A percentile compares a stretch with the other conserved stretches of the same genome.
These are phyloP conservation scores for Chesias legatella DNA, from an alignment of 2,888 invertebrate genomes.

Conservation along the genomic window DNA sequence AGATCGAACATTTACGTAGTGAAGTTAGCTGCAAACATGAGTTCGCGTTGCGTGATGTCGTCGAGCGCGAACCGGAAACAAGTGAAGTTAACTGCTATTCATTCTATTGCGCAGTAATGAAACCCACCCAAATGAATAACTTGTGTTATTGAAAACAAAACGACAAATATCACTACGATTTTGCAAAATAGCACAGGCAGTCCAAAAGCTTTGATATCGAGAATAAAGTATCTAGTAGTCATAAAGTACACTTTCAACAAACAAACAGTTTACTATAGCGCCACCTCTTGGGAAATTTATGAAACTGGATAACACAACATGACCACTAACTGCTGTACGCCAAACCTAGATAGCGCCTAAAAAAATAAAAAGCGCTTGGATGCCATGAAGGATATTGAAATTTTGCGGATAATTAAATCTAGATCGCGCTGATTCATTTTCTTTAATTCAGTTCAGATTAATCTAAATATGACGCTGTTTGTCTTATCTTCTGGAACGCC, in stretches of 20 bases:
- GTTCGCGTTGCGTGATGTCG: constrained; percentile 70
- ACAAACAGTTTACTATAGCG: constrained; percentile 9
- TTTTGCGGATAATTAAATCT: too few relatives aligned
- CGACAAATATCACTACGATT: too few relatives aligned
- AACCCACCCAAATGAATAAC: not conserved
- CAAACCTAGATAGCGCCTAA: too few relatives aligned
- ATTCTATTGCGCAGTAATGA: constrained; percentile 45
- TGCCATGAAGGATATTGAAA: too few relatives aligned
- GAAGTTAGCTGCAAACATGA: constrained; percentile 63
- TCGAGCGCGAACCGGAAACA: constrained; percentile 71
- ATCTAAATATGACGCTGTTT: constrained; percentile 5
- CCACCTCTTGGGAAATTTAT: constrained; percentile 10
- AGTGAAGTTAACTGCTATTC: not conserved
- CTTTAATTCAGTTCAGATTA: not conserved
- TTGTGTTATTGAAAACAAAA: too few relatives aligned
- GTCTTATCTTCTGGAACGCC: too few relatives aligned
- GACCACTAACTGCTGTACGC: not conserved
- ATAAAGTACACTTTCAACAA: too few relatives aligned
- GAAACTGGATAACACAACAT: not conserved
- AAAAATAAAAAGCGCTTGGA: too few relatives aligned
- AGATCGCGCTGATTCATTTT: constrained; percentile 5
- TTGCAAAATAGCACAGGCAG: too few relatives aligned
- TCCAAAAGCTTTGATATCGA: too few relatives aligned
- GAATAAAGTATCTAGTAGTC: too few relatives aligned
- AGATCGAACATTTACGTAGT: constrained; percentile 76